Base-by-base conservation (phyloP, 2,797 vertebrate genomes). In the Cheirogaleus major region DNA sequence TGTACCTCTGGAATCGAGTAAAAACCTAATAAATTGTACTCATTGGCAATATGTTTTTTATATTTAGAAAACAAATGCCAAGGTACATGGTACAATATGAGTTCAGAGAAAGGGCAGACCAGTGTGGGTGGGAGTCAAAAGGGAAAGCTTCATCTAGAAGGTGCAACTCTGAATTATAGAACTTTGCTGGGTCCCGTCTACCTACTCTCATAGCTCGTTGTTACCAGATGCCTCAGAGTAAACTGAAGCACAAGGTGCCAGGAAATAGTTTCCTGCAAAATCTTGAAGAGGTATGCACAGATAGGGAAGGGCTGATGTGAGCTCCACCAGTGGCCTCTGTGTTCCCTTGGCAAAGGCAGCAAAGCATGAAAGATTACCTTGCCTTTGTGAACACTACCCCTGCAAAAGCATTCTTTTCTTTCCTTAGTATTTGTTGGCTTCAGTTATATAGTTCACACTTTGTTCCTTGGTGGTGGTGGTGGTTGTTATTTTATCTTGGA, bases 31-130 rank as follows among this genome's bases (percentile, higher is more conserved):
- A 97, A 95, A 89, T 55, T 80, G 8, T 80, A 79, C 25, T 93
- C 69, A 79, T 95, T 97, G 90, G 85, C 91, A 95, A 80, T 89
- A 76, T 84, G 57, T 52, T 73, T 65, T 92, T 95, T 92, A 83
- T 96, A 92, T 95, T 92, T 86, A 81, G 73, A 96, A 97, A 92
- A 86, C 45, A 94, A 93, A 95, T 83, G 78, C 35, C 85, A 95
- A 93, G 63, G 32, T 41, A 72, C 38, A 55, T 52, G 23, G 55
- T 87, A 93, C 27, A 91, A 45, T 38, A 57, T 38, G 48, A 94
- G 95, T 96, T 97, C 89, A 96, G 59, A 30, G 27, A 83, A 89
- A 93, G 81, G 90, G 43, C 88, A 97, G 63, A 76, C 9, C 59
- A 20, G 8, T 22, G 20, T 83, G 85, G 80, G 82, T 92, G 87